A percentile compares a stretch with the other conserved stretches of the same genome.
These are phyloP conservation scores for Tetraneura akinire DNA, from an alignment of 1,140 invertebrate species.

Conservation along the genomic window DNA sequence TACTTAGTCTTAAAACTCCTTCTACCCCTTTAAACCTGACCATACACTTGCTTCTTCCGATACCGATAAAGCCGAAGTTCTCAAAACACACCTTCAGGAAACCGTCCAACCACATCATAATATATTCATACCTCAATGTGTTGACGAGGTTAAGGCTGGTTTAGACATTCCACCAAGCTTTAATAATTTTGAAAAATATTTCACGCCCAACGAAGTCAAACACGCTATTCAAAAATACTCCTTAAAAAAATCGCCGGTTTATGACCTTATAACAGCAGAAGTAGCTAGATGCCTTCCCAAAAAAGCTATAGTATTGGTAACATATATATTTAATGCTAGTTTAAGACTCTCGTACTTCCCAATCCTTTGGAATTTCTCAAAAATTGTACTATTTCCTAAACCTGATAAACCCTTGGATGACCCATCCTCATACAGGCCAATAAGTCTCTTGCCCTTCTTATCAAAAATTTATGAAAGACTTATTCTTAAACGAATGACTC, in stretches of 20 bases:
- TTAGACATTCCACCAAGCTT: no score
- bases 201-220: slow-evolving; percentile 5
- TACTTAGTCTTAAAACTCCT: background rate
- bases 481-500: slow-evolving; percentile 52
- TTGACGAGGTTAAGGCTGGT: background rate
- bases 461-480: slow-evolving; percentile 55
- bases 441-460: slow-evolving; percentile 55
- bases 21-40: background rate
- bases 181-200: background rate
- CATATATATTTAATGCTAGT: slow-evolving; percentile 37
- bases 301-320: slow-evolving; percentile 23
- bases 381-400: slow-evolving; percentile 57
- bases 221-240: background rate
- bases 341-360: slow-evolving; percentile 19
- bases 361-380: slow-evolving; percentile 55
- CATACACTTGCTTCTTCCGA: background rate
- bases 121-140: background rate
- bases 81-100: background rate
- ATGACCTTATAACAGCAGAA: background rate
- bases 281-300: background rate
- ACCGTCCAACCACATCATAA: background rate
- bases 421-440: slow-evolving; percentile 56
- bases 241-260: background rate
- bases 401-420: slow-evolving; percentile 52
- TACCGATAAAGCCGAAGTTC: background rate